Evolutionary conservation across 23 tunicate species (phyloP).

Genomic region (Aplidium turbinatum): DNA sequence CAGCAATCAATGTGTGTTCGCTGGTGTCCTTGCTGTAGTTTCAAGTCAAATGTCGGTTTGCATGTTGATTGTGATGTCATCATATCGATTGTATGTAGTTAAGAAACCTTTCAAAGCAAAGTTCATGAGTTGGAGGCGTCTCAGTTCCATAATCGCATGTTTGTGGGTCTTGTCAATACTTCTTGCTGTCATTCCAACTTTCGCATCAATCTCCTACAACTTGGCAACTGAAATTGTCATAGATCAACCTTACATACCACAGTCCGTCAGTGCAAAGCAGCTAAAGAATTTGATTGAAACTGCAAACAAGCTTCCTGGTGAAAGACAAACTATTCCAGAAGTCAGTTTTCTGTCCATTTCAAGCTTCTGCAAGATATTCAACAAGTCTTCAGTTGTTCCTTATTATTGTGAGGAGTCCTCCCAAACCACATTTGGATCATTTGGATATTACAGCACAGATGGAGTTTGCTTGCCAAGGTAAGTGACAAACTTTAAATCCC

Average conservation of each 20-base stretch:
- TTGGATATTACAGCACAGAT: too few relatives aligned
- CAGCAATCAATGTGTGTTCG: conserved; percentile 31
- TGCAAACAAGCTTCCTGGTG: too few relatives aligned
- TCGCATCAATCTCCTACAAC: neutral
- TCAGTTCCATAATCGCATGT: conserved; percentile 17
- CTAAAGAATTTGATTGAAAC: too few relatives aligned
- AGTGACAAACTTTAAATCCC: too few relatives aligned
- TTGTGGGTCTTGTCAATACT: conserved; percentile 45
- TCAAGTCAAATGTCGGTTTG: conserved; percentile 64
- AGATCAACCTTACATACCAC: conserved; percentile 40
- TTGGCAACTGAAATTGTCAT: neutral
- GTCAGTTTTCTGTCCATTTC: too few relatives aligned
- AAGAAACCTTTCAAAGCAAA: conserved; percentile 51
- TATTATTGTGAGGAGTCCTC: too few relatives aligned
- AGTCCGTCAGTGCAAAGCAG: too few relatives aligned
- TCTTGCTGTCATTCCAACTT: conserved; percentile 39
- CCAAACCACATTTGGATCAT: too few relatives aligned
- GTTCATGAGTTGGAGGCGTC: conserved; percentile 20
- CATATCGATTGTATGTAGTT: conserved; percentile 56
- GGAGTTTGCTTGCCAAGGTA: too few relatives aligned
- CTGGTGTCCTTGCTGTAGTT: conserved; percentile 57
- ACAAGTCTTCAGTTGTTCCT: too few relatives aligned
- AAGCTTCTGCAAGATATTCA: too few relatives aligned
- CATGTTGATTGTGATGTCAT: conserved; percentile 66
- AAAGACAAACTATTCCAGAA: too few relatives aligned